Percentiles rank a stretch among this genome's conserved stretches.
Evolutionary conservation across 2,888 invertebrate species (phyloP).

Genomic region (Volucella bombylans): DNA sequence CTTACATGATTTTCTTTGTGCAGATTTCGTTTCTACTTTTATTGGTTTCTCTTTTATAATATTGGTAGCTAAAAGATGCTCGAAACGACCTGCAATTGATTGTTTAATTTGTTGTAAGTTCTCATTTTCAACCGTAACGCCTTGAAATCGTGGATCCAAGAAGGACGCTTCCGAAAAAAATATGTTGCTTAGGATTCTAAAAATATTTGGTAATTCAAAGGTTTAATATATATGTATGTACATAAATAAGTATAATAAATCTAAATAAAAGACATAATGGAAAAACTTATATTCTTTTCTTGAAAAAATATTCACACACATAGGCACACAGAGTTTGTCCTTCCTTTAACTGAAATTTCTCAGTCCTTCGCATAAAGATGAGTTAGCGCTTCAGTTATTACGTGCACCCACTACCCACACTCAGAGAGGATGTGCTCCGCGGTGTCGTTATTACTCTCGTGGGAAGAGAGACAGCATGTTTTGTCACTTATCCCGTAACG

Average conservation of each 20-base stretch:
- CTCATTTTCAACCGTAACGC: slow-evolving; percentile 73
- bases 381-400: too few relatives aligned
- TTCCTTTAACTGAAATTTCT: too few relatives aligned
- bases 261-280: background rate
- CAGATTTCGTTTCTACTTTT: slow-evolving; percentile 23
- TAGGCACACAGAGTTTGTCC: too few relatives aligned
- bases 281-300: too few relatives aligned
- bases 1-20: slow-evolving; percentile 72
- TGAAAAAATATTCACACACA: too few relatives aligned
- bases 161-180: slow-evolving; percentile 77
- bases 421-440: too few relatives aligned
- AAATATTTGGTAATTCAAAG: slow-evolving; percentile 2
- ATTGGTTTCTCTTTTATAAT: slow-evolving; percentile 50
- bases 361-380: too few relatives aligned
- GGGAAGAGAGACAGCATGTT: too few relatives aligned
- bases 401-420: too few relatives aligned
- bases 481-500: too few relatives aligned
- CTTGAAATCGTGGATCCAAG: slow-evolving; percentile 78
- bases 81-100: slow-evolving; percentile 65
- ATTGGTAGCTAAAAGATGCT: slow-evolving; percentile 56
- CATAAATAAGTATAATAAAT: background rate
- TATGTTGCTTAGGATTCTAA: slow-evolving; percentile 71
- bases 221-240: background rate
- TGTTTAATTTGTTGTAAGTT: slow-evolving; percentile 63
- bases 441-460: too few relatives aligned